Percentiles rank a stretch among this genome's conserved stretches.
phyloP scores from a whole-genome alignment of 2,797 vertebrate genomes.

The Sitta carolinensis region DNA sequence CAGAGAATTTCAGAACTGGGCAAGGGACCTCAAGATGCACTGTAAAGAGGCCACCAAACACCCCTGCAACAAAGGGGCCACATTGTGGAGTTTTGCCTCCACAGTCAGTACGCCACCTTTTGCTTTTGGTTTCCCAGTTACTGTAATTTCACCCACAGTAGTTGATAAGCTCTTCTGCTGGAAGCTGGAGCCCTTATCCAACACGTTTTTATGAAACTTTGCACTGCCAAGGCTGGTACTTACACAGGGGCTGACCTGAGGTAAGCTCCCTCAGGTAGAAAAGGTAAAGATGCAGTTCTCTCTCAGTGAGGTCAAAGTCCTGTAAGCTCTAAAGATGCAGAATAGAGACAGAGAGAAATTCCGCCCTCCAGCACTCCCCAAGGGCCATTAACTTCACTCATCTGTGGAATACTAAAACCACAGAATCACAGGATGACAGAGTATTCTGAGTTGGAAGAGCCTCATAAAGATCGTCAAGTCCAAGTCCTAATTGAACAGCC shows the following conservation, averaged over 20 bases:
- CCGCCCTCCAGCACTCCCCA: not conserved
- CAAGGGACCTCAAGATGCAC: not conserved
- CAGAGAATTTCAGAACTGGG: not conserved
- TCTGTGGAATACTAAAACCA: not conserved
- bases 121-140: not conserved
- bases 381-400: not conserved
- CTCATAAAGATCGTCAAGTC: not conserved
- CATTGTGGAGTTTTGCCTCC: not conserved
- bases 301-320: not conserved
- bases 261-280: fast-evolving
- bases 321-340: not conserved
- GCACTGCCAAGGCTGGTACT: not conserved
- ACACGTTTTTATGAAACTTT: not conserved
- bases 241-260: not conserved
- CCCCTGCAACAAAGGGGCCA: not conserved
- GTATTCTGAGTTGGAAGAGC: not conserved
- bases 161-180: not conserved
- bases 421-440: not conserved
- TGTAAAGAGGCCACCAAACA: not conserved
- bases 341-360: not conserved
- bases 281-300: not conserved
- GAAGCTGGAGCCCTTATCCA: not conserved
- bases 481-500: not conserved
- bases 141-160: not conserved
- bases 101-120: not conserved